These are phyloP conservation scores for Pteropus alecto DNA, from an alignment of 2,113 vertebrate species.

Conservation along the genomic window DNA sequence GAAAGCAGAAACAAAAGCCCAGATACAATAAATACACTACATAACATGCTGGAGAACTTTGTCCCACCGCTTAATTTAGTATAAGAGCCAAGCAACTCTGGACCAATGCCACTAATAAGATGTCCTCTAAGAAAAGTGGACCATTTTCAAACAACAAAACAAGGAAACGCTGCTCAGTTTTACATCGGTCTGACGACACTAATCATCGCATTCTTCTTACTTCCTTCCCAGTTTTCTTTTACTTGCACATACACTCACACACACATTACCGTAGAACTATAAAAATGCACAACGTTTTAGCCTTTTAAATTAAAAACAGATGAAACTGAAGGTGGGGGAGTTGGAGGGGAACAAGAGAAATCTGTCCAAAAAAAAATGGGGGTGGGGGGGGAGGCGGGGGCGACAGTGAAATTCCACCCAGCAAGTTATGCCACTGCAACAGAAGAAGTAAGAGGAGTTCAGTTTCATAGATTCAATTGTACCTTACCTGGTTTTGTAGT, in stretches of 20 bases:
- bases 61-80: neutral
- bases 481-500: conserved; percentile 83
- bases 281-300: conserved; percentile 1
- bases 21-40: neutral
- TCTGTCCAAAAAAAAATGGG: too few species aligned
- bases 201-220: neutral
- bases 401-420: conserved; percentile 59
- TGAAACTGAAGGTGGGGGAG: neutral
- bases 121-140: neutral
- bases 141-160: conserved; percentile 19
- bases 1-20: neutral
- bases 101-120: neutral
- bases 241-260: neutral
- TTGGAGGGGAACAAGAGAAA: neutral
- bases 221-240: neutral
- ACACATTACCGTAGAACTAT: neutral
- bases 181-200: neutral
- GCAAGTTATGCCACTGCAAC: conserved; percentile 30
- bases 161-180: neutral
- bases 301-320: conserved; percentile 26
- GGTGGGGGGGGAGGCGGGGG: neutral
- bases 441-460: conserved; percentile 30
- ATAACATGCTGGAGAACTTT: neutral
- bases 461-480: conserved; percentile 38
- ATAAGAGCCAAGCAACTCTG: neutral